These are phyloP conservation scores for Chloropsis hardwickii DNA, from an alignment of 2,113 vertebrate genomes.

Conservation along the genomic window DNA sequence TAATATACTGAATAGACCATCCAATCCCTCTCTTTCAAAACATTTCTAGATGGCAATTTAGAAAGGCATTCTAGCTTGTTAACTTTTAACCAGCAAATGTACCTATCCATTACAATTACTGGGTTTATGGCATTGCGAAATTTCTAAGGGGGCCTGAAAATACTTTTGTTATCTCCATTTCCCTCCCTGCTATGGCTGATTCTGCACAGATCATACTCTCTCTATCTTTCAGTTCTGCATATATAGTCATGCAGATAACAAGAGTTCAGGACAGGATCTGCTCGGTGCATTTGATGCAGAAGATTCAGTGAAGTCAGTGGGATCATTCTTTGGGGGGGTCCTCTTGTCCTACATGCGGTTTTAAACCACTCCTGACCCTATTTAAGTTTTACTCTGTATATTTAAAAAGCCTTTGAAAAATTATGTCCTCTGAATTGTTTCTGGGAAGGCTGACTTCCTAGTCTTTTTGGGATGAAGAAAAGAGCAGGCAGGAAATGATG, in stretches of 20 bases:
- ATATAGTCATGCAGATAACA: background rate
- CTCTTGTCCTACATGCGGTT: background rate
- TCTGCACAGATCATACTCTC: background rate
- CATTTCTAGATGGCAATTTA: conserved; percentile 46
- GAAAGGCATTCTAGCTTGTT: conserved; percentile 57
- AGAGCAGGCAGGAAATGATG: background rate
- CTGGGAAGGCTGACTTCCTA: background rate
- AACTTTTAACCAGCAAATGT: conserved; percentile 72
- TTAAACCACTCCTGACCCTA: background rate
- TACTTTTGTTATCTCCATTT: conserved; percentile 52
- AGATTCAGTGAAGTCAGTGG: background rate
- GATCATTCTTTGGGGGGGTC: background rate
- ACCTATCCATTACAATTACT: conserved; percentile 55
- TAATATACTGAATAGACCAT: background rate
- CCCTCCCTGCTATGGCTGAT: background rate
- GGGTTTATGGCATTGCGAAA: conserved; percentile 51
- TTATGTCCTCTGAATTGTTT: background rate
- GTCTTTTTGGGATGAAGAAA: background rate
- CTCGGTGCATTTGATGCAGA: background rate
- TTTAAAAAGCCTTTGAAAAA: background rate
- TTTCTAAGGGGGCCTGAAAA: conserved; percentile 21
- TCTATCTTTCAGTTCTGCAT: background rate
- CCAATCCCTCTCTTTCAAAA: conserved; percentile 50
- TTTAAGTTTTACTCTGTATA: background rate
- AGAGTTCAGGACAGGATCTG: background rate